Conservation (phyloP, 2,797 vertebrate species). For the Coluber constrictor region DNA sequence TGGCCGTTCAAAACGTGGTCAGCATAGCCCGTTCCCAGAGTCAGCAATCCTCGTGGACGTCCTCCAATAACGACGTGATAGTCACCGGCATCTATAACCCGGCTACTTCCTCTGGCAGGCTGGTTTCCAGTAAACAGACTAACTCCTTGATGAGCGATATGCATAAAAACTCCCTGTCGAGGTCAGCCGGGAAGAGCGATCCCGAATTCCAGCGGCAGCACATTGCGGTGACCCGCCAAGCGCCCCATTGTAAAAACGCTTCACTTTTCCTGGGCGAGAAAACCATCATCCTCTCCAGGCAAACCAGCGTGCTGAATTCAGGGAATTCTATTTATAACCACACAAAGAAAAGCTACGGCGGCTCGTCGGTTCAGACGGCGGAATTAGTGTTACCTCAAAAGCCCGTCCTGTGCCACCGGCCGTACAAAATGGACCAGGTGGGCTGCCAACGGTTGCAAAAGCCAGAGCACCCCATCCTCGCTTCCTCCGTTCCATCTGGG, state of each 20-base stretch:
- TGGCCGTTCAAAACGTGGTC: constrained; percentile 77
- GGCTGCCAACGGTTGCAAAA: constrained; percentile 69
- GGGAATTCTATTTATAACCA: constrained; percentile 79
- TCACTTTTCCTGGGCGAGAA: constrained; percentile 75
- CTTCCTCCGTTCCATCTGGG: constrained; percentile 55
- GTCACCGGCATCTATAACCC: constrained; percentile 91
- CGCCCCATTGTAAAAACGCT: constrained; percentile 73
- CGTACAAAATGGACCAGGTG: constrained; percentile 75
- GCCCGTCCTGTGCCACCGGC: constrained; percentile 79
- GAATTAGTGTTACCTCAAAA: constrained; percentile 80
- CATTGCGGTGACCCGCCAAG: constrained; percentile 69
- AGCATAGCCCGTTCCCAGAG: constrained; percentile 77
- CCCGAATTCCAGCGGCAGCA: constrained; percentile 73
- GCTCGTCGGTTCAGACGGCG: constrained; percentile 70
- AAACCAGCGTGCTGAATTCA: constrained; percentile 77
- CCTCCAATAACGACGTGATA: constrained; percentile 87
- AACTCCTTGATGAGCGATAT: constrained; percentile 63
- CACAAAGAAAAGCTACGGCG: constrained; percentile 78
- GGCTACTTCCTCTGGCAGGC: constrained; percentile 61
- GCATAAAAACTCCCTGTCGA: constrained; percentile 69
- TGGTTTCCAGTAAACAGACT: constrained; percentile 63
- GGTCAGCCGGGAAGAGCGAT: constrained; percentile 64
- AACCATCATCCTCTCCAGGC: constrained; percentile 75
- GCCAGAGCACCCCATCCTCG: constrained; percentile 57
- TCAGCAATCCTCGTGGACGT: constrained; percentile 78